Evolutionary conservation across 2,888 invertebrate species (phyloP).

Genomic region (Eupithecia dodoneata): DNA sequence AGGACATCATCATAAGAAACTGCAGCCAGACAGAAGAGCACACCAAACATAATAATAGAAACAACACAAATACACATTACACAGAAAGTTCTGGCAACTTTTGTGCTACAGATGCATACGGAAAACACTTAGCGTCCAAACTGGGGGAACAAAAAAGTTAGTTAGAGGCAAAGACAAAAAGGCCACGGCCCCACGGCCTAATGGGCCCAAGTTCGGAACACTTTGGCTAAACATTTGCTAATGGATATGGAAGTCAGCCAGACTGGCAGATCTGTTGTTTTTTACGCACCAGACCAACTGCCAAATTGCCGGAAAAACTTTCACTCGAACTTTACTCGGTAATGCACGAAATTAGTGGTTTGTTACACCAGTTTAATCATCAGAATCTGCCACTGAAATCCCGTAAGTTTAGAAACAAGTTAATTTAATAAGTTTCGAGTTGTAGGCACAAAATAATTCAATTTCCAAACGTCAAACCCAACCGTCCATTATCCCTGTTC

Average conservation of each 20-base stretch:
- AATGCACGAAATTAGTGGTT: conserved; percentile 32
- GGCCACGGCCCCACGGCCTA: conserved; percentile 60
- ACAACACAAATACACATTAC: conserved; percentile 37
- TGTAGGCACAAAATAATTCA: conserved; percentile 10
- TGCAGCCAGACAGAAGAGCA: background rate
- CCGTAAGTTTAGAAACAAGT: background rate
- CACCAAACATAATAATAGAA: conserved; percentile 31
- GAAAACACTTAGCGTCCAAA: conserved; percentile 72
- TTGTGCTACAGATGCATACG: conserved; percentile 52
- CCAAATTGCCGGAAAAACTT: conserved; percentile 65
- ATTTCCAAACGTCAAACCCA: conserved; percentile 41
- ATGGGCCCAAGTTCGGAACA: conserved; percentile 81
- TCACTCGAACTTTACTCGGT: conserved; percentile 38
- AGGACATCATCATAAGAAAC: background rate
- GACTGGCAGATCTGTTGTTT: conserved; percentile 64
- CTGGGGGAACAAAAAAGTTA: conserved; percentile 67
- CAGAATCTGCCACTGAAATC: background rate
- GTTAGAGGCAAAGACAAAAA: conserved; percentile 77
- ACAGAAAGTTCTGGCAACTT: conserved; percentile 43
- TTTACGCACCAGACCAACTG: conserved; percentile 67
- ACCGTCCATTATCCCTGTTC: conserved; percentile 40
- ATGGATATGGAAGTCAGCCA: conserved; percentile 83
- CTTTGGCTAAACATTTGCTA: conserved; percentile 82
- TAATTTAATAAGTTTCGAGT: background rate
- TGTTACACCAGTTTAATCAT: background rate